Conservation (phyloP, 2,888 invertebrate species). For the Incurvaria masculella region DNA sequence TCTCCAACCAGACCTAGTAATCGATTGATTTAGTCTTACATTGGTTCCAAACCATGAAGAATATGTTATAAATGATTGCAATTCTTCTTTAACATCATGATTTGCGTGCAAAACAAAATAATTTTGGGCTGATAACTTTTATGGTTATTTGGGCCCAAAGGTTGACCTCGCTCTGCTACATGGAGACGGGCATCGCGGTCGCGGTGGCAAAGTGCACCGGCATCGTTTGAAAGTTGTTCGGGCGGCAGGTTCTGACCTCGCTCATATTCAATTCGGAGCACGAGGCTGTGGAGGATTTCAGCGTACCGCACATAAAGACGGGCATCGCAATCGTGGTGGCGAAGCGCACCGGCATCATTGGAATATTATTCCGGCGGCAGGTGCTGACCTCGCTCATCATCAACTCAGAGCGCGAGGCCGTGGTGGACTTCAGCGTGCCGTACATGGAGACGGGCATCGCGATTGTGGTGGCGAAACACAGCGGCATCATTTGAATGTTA, state of each 20-base stretch:
- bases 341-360: slow-evolving; percentile 92
- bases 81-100: no score
- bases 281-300: slow-evolving; percentile 92
- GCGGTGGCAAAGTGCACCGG: slow-evolving; percentile 94
- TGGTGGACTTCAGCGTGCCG: slow-evolving; percentile 92
- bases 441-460: slow-evolving; percentile 97
- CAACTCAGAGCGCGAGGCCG: slow-evolving; percentile 92
- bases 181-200: slow-evolving; percentile 96
- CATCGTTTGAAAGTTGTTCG: slow-evolving; percentile 72
- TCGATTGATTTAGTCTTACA: no score
- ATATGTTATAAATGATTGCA: no score
- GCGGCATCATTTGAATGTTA: slow-evolving; percentile 89
- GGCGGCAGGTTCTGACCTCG: slow-evolving; percentile 72
- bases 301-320: slow-evolving; percentile 95
- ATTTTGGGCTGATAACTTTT: no score
- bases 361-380: slow-evolving; percentile 28
- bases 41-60: no score
- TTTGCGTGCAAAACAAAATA: no score
- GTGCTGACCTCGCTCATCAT: slow-evolving; percentile 90
- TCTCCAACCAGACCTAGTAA: no score
- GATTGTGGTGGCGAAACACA: slow-evolving; percentile 91
- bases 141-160: no score
- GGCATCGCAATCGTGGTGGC: slow-evolving; percentile 95
- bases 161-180: no score
- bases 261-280: slow-evolving; percentile 92